These are phyloP conservation scores for Halictus rubicundus DNA, from an alignment of 1,140 invertebrate genomes.

Conservation along the genomic window DNA sequence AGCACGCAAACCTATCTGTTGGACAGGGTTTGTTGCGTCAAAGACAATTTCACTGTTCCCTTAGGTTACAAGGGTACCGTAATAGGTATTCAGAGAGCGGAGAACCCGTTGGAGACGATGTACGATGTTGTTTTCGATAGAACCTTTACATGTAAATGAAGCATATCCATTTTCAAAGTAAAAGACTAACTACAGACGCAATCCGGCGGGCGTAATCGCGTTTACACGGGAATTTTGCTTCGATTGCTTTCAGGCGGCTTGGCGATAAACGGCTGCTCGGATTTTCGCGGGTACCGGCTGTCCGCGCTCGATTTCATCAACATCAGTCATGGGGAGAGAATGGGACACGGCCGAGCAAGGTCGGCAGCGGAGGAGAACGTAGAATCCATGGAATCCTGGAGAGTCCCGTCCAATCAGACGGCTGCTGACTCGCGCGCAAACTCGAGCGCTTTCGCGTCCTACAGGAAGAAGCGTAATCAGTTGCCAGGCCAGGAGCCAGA, in stretches of 20 bases:
- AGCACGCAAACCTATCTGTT: slow-evolving; percentile 85
- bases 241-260: slow-evolving; percentile 82
- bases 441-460: slow-evolving; percentile 20
- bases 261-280: slow-evolving; percentile 79
- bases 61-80: slow-evolving; percentile 91
- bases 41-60: slow-evolving; percentile 88
- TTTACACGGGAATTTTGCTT: background rate
- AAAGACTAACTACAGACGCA: too few relatives aligned
- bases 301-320: slow-evolving; percentile 83
- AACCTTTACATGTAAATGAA: slow-evolving; percentile 81
- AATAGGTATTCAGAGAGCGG: slow-evolving; percentile 84
- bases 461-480: slow-evolving; percentile 16
- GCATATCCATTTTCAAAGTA: background rate
- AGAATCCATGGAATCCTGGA: background rate
- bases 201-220: background rate
- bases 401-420: background rate
- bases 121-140: slow-evolving; percentile 91
- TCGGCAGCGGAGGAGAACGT: background rate
- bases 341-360: slow-evolving; percentile 68
- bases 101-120: slow-evolving; percentile 79
- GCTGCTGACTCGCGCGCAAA: background rate
- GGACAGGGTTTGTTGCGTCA: slow-evolving; percentile 91
- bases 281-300: slow-evolving; percentile 81
- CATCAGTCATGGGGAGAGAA: slow-evolving; percentile 80
- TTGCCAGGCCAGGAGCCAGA: background rate